A percentile compares a stretch with the other conserved stretches of the same genome.
These are phyloP conservation scores for Myotis planiceps DNA, from an alignment of 2,797 vertebrate genomes.

Conservation along the genomic window DNA sequence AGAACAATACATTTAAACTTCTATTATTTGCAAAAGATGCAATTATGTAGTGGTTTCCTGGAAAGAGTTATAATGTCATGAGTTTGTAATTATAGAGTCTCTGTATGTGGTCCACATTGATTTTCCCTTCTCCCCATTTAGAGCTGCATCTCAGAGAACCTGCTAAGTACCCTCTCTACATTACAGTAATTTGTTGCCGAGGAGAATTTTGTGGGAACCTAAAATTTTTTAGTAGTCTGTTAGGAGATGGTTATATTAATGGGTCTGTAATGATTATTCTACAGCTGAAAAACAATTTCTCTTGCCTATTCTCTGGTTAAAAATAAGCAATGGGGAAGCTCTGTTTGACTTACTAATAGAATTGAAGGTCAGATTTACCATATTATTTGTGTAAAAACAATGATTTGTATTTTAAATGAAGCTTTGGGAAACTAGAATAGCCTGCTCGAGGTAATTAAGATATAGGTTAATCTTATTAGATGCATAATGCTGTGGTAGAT, in stretches of 20 bases:
- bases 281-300: conserved; percentile 49
- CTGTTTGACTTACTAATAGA: conserved; percentile 42
- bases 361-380: neutral
- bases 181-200: conserved; percentile 53
- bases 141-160: conserved; percentile 55
- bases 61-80: conserved; percentile 24
- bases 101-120: conserved; percentile 35
- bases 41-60: conserved; percentile 49
- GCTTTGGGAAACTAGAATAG: neutral
- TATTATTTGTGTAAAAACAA: conserved; percentile 49
- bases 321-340: conserved; percentile 39
- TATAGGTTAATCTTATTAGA: neutral
- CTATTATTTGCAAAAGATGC: conserved; percentile 51
- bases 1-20: conserved; percentile 19
- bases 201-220: conserved; percentile 53
- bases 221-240: conserved; percentile 31
- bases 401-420: neutral
- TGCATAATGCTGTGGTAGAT: neutral
- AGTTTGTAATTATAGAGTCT: conserved; percentile 57
- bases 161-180: neutral
- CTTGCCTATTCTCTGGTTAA: conserved; percentile 22
- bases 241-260: conserved; percentile 46
- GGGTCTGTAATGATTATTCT: conserved; percentile 29
- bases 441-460: neutral
- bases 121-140: conserved; percentile 62